Evolutionary conservation across 2,888 invertebrate species (phyloP), one percentile per base, ranked within the genome.

Genomic region (Epirrita christyi): DNA sequence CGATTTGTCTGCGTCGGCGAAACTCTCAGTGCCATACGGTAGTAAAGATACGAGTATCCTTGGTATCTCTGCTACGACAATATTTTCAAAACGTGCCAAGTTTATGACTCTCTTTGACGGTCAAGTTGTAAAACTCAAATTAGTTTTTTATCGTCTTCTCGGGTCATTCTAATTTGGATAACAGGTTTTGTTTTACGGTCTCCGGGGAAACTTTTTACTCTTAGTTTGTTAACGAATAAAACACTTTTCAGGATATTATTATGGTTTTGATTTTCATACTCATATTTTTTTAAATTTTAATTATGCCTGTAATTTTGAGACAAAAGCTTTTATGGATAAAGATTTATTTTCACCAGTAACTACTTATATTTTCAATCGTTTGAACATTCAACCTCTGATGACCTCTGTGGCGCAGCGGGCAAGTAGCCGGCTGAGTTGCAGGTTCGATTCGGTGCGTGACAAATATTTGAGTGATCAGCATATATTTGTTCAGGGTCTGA

Each of bases 81-180:
- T 50, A 51, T 56, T 60, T 58, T 56, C 52, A 59, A 38, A 58
- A 55, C 50, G 37, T 42, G 48, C 43, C 15, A 34, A 62, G 61
- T 59, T n/a, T 56, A 60, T 48, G 34, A 36, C 48, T 41, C 37
- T n/a, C 13, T 45, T 61, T 63, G 55, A 59, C 46, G 59, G 49
- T 47, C 49, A 41, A 51, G 53, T 54, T 59, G 51, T 55, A 57
- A n/a, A 61, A 60, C 38, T 45, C 44, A 45, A 60, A 60, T 56
- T 49, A 60, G 32, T 55, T 59, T 57, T 46, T 45, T 48, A 55
- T 53, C 46, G 15, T 43, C 36, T 34, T 60, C 21, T 60, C 21
- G 41, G 27, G 42, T 46, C 53, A 52, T 49, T 47, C 27, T 47
- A 29, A 47, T 50, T 46, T 55, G 34, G 45, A 50, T 57, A 58